Evolutionary conservation across 2,797 vertebrate species (phyloP).

Genomic region (Danio albolineatus): DNA sequence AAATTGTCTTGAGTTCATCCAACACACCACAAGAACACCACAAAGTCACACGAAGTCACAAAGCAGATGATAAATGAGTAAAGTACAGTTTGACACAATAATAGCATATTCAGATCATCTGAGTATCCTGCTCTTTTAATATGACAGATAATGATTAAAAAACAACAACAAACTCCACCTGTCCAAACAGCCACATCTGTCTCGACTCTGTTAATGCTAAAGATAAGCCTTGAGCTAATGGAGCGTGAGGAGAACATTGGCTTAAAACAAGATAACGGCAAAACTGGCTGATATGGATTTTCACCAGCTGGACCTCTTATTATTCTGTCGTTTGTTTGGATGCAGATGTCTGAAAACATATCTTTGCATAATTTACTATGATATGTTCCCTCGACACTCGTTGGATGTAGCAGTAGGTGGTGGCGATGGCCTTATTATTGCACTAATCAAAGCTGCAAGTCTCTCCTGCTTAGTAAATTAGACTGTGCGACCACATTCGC

Average conservation of each 20-base stretch:
- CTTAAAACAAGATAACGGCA: constrained; percentile 39
- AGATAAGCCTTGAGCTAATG: constrained; percentile 19
- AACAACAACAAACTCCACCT: constrained; percentile 1
- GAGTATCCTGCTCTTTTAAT: neutral
- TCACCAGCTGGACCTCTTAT: constrained; percentile 10
- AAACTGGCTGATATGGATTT: constrained; percentile 29
- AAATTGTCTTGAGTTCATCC: too few species aligned
- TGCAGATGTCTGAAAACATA: neutral
- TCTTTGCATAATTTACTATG: constrained; percentile 11
- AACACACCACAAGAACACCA: too few species aligned
- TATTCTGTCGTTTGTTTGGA: constrained; percentile 5
- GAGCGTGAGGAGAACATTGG: constrained; percentile 27
- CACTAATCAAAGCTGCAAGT: constrained; percentile 9
- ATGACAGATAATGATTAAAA: neutral
- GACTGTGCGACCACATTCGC: neutral
- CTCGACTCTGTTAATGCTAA: constrained; percentile 25
- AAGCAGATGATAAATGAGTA: neutral
- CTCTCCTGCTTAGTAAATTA: constrained; percentile 5
- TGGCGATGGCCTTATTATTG: constrained; percentile 8
- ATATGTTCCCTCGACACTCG: constrained; percentile 3
- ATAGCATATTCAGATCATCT: neutral
- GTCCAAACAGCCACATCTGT: constrained; percentile 15
- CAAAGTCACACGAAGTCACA: too few species aligned
- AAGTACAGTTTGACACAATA: neutral
- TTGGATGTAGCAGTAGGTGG: neutral